A percentile compares a stretch with the other conserved stretches of the same genome.
These are phyloP conservation scores for Drosophila sordidapex DNA, from an alignment of 2,888 invertebrate species.

Conservation along the genomic window DNA sequence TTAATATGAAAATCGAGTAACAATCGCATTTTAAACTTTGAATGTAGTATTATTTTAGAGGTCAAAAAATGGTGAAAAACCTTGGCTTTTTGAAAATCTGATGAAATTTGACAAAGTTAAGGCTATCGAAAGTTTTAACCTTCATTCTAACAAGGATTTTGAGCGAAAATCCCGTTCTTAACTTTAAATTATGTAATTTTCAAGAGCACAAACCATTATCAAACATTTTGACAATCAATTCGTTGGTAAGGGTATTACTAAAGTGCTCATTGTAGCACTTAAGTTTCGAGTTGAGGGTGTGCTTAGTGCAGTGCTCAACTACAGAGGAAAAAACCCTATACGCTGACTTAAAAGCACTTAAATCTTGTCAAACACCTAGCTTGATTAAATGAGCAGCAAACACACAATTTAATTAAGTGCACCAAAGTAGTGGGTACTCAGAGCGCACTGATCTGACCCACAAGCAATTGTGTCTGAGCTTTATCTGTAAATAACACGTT, in stretches of 20 bases:
- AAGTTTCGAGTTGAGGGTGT: background rate
- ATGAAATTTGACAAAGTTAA: background rate
- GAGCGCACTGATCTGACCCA: constrained; percentile 24
- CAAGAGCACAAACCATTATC: background rate
- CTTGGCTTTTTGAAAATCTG: background rate
- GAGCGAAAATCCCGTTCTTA: background rate
- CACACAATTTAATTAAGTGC: constrained; percentile 15
- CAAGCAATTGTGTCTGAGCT: constrained; percentile 55
- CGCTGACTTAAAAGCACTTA: background rate
- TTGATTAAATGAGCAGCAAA: background rate
- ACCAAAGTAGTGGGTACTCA: background rate
- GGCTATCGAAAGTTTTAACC: background rate
- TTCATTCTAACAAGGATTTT: background rate
- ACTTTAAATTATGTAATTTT: background rate
- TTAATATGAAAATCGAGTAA: background rate
- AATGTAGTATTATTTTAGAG: background rate
- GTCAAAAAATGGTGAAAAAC: background rate
- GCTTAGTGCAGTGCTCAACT: background rate
- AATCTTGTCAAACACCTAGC: background rate
- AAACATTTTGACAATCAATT: background rate
- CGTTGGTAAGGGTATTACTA: background rate
- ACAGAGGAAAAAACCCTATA: background rate
- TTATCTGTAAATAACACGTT: constrained; percentile 65
- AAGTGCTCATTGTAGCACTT: background rate
- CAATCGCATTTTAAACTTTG: background rate